Percentiles rank a stretch among this genome's conserved stretches.
Evolutionary conservation across 1,140 invertebrate genomes (phyloP).

Genomic region (Lordiphosa clarofinis): DNA sequence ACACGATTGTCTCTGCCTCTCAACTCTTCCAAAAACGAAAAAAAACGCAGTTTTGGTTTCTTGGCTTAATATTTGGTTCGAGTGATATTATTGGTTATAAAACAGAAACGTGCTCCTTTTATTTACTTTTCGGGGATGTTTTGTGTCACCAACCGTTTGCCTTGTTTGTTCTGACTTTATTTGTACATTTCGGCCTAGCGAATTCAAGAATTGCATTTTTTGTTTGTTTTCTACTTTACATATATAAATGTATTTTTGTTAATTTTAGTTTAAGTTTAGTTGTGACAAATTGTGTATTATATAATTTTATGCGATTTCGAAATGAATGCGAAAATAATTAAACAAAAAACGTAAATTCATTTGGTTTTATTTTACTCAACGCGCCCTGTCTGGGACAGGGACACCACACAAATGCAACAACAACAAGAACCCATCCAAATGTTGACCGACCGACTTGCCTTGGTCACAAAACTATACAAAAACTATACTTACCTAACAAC

Average conservation of each 20-base stretch:
- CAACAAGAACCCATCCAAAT: conserved; percentile 66
- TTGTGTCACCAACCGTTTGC: conserved; percentile 1
- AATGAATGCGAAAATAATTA: conserved; percentile 65
- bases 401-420: conserved; percentile 27
- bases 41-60: neutral
- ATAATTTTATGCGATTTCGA: conserved; percentile 73
- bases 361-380: conserved; percentile 42
- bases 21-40: neutral
- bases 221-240: conserved; percentile 20
- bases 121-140: conserved; percentile 24
- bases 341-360: conserved; percentile 31
- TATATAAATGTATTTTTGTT: conserved; percentile 43
- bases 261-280: conserved; percentile 73
- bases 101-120: conserved; percentile 4
- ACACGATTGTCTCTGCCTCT: conserved; percentile 4
- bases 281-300: conserved; percentile 75
- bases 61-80: conserved; percentile 26
- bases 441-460: conserved; percentile 30
- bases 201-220: conserved; percentile 46
- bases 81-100: conserved; percentile 53
- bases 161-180: conserved; percentile 20
- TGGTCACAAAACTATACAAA: conserved; percentile 35
- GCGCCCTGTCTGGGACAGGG: conserved; percentile 5
- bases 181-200: conserved; percentile 19
- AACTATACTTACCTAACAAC: conserved; percentile 41